Base-by-base conservation (phyloP, 2,113 vertebrate species). In the Pandion haliaetus region DNA sequence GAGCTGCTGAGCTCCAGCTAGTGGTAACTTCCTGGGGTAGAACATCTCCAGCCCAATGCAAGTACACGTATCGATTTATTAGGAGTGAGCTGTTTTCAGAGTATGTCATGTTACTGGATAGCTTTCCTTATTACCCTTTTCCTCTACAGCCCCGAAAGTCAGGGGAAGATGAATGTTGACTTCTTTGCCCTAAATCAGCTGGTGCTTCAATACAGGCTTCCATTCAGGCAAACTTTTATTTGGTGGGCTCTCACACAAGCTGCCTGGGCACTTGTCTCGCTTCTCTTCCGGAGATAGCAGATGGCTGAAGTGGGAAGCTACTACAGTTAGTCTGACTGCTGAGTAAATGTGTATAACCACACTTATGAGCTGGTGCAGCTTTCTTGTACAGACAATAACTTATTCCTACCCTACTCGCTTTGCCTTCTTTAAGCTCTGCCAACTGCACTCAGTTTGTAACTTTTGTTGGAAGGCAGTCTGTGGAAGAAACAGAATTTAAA, bases 281-380 rank as follows among this genome's bases (percentile, higher is more conserved):
- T 71, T 57, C 36, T 72, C 10, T 82, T 36, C 63, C 71, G 72
- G 77, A 96, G 89, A 91, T 10, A 5, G 87, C 96, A 96, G 95
- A 96, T 97, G 96, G 94, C 73, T 96, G 69, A 93, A 93, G 91
- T 95, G 93, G 95, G 94, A 96, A 97, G 95, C 52, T 91, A 93
- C 95, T 93, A 74, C 91, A 94, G 94, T 92, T 93, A 79, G 95
- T 95, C 95, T 96, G 91, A 82, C 94, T 97, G 71, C 69, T 78
- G 91, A 82, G 91, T 84, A 87, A 94, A 94, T 95, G 77, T 96
- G 79, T 95, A 69, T 70, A 42, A 38, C 95, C 86, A 89, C 83
- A 78, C 69, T 83, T 77, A 57, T 0, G 18, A 94, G 77, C 76
- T 95, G 77, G 72, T 96, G 69, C 59, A 84, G 63, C 42, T 93